Percentiles rank a stretch among this genome's conserved stretches.
Conservation (phyloP, 2,888 invertebrate species). For the Thecophora atra region DNA sequence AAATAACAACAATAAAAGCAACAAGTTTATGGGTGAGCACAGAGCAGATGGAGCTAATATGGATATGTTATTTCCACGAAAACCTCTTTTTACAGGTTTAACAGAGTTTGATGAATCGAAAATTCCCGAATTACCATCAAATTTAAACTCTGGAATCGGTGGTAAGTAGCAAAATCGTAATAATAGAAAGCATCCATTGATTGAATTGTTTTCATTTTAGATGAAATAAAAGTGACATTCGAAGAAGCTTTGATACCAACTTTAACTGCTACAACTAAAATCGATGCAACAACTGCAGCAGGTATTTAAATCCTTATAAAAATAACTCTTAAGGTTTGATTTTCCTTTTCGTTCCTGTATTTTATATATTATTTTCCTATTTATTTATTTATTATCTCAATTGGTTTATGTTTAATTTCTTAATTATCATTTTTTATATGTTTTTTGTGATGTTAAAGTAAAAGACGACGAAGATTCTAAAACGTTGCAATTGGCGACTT, state of each 20-base stretch:
- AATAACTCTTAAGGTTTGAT: neutral
- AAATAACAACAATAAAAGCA: slow-evolving; percentile 37
- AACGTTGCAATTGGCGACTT: slow-evolving; percentile 31
- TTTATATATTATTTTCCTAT: too few species aligned
- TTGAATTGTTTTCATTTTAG: slow-evolving; percentile 42
- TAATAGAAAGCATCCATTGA: too few species aligned
- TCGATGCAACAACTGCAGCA: slow-evolving; percentile 40
- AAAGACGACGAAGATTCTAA: slow-evolving; percentile 37
- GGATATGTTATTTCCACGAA: neutral
- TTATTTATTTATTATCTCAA: neutral
- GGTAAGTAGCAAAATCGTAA: slow-evolving; percentile 47
- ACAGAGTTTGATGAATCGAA: slow-evolving; percentile 57
- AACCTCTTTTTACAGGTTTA: slow-evolving; percentile 45
- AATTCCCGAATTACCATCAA: slow-evolving; percentile 53
- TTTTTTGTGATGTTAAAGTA: slow-evolving; percentile 35
- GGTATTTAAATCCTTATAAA: slow-evolving; percentile 35
- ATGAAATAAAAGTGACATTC: slow-evolving; percentile 46
- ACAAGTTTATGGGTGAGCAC: slow-evolving; percentile 44
- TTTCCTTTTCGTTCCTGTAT: slow-evolving; percentile 9
- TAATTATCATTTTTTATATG: slow-evolving; percentile 11
- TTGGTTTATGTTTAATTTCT: neutral
- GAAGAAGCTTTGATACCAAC: slow-evolving; percentile 51
- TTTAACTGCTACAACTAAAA: slow-evolving; percentile 42
- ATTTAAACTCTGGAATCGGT: slow-evolving; percentile 47
- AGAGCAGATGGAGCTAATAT: neutral